phyloP scores from a whole-genome alignment of 2,113 vertebrate genomes.

The Trinectes maculatus region DNA sequence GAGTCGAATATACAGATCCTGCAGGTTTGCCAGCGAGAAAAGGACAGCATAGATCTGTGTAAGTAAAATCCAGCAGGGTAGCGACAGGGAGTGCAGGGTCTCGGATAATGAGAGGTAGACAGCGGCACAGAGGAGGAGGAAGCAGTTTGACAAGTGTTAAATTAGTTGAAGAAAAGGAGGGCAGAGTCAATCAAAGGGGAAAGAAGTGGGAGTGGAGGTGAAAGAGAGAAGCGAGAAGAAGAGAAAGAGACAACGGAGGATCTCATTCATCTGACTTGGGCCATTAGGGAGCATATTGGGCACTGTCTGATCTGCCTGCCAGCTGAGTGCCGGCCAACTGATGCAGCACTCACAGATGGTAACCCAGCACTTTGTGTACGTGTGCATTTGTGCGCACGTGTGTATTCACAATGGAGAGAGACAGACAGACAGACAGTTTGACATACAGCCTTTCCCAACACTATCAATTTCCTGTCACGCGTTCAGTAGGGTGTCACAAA shows the following conservation, averaged over 20 bases:
- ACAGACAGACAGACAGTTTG: constrained; percentile 36
- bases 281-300: constrained; percentile 82
- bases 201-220: constrained; percentile 29
- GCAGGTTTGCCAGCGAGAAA: no score
- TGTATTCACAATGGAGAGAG: constrained; percentile 12
- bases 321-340: constrained; percentile 78
- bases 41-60: constrained; percentile 33
- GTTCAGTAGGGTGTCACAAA: constrained; percentile 48
- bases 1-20: no score
- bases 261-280: constrained; percentile 75
- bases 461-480: constrained; percentile 60
- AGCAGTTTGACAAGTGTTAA: constrained; percentile 44
- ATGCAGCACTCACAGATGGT: constrained; percentile 75
- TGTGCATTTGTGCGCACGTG: constrained; percentile 19
- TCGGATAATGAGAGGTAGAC: constrained; percentile 38
- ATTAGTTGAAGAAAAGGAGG: constrained; percentile 30
- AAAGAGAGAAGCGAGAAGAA: constrained; percentile 28
- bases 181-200: constrained; percentile 18
- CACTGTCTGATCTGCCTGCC: constrained; percentile 78
- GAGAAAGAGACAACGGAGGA: constrained; percentile 41
- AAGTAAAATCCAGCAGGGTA: constrained; percentile 38
- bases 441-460: constrained; percentile 50
- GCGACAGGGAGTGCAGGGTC: constrained; percentile 11
- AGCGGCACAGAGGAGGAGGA: constrained; percentile 23
- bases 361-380: constrained; percentile 58